Evolutionary conservation across 1,140 invertebrate genomes (phyloP), one percentile per base, ranked within the genome.

Genomic region (Zophobas morio): DNA sequence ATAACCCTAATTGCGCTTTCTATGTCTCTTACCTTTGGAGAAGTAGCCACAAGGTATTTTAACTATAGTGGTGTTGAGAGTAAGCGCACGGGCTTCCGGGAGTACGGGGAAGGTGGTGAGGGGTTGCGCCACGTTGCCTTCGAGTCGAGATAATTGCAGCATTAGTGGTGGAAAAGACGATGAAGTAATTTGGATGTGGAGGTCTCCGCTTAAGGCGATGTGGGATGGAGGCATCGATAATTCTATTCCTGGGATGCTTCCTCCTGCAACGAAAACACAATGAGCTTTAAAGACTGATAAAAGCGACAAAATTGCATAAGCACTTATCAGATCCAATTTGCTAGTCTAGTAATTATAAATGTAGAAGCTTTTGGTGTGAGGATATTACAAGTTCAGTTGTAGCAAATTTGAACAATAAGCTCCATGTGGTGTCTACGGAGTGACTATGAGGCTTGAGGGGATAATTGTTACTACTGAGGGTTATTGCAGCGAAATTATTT

Each of bases 1-100:
- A 20, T 20, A 20, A 20, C 20, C 20, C 20, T 20, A 20, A 20
- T 20, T 20, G 20, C 20, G 20, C 20, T 20, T 20, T 20, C 20
- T 20, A 20, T 20, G 20, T 20, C 20, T 20, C 20, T 20, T 20
- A 20, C 20, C 20, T 80, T 89, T 88, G 35, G 91, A 89, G 84
- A 93, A 92, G 78, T 92, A 90, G 1, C 92, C 92, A 80, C 93
- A 94, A 1, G 92, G 92, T 75, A 94, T 86, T 5, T 89, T 90
- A 77, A 92, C 86, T 34, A 87, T 81, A 4, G 86, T 86, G 2
- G 76, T 77, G 75, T 86, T 87, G 57, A 81, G 78, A 4, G 80
- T 72, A 2, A 82, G 71, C 4, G 82, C 80, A 4, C 81, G 76
- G n/a, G 84, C 84, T 66, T 86, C 82, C 35, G 85, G 85, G 74